Evolutionary conservation across 1,140 invertebrate species (phyloP).

Genomic region (Paraescarpia echinospica): DNA sequence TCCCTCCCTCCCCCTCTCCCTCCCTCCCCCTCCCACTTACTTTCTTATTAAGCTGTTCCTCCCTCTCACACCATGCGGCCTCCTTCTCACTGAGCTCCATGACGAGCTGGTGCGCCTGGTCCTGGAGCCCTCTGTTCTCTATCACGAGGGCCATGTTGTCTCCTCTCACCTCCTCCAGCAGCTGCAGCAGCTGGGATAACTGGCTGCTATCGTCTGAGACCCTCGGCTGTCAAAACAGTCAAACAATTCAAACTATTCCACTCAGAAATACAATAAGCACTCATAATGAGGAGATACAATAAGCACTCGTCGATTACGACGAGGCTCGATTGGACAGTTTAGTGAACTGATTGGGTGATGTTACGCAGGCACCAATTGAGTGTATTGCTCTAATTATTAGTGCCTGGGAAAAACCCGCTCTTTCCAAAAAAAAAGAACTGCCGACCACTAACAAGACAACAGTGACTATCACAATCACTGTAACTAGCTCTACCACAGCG

Average conservation of each 20-base stretch:
- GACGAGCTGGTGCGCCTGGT: constrained; percentile 34
- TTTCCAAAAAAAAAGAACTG: no score
- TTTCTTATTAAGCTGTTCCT: constrained; percentile 44
- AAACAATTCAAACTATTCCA: background rate
- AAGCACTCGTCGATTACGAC: no score
- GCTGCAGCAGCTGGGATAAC: constrained; percentile 33
- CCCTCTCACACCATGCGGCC: constrained; percentile 46
- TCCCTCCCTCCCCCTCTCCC: background rate
- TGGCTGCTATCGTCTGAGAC: background rate
- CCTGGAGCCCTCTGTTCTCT: constrained; percentile 38
- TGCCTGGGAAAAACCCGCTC: no score
- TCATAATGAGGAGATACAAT: no score
- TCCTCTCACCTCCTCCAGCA: constrained; percentile 35
- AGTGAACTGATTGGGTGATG: no score
- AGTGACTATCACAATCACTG: no score
- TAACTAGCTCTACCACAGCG: no score
- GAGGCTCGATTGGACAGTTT: no score
- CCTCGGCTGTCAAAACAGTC: constrained; percentile 37
- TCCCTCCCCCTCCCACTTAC: constrained; percentile 20
- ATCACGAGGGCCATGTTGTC: constrained; percentile 39
- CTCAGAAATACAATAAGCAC: background rate
- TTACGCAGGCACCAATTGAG: no score
- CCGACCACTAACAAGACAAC: no score
- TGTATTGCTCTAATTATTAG: no score
- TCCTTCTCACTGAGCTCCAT: constrained; percentile 45